Percentiles rank a stretch among this genome's conserved stretches.
Evolutionary conservation across 2,888 invertebrate genomes (phyloP).

Genomic region (Gibbula magus): DNA sequence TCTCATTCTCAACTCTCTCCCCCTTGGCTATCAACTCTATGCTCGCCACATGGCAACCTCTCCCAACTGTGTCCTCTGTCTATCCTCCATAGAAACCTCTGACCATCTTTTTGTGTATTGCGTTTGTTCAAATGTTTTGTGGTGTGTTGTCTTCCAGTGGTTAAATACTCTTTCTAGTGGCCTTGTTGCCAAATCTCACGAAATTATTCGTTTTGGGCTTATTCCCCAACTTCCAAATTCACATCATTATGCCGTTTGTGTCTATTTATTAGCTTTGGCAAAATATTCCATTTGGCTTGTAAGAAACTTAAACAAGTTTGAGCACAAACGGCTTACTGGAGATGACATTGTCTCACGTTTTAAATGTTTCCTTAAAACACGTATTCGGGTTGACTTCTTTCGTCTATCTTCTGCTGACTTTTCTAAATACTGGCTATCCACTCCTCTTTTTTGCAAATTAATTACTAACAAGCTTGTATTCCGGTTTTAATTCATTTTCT

Average conservation of each 20-base stretch:
- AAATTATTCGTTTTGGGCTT: neutral
- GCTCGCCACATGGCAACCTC: neutral
- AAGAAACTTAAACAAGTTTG: neutral
- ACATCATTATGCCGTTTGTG: neutral
- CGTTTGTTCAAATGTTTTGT: neutral
- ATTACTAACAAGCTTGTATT: no score
- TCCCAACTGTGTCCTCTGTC: constrained; percentile 7
- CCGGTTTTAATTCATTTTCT: no score
- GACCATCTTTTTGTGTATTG: constrained; percentile 3
- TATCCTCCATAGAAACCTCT: neutral
- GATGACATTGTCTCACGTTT: neutral
- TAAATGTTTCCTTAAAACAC: neutral
- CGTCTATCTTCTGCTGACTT: neutral
- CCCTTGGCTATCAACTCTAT: neutral
- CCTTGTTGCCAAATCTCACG: neutral
- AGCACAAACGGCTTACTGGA: neutral
- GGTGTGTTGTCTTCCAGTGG: neutral
- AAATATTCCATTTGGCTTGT: constrained; percentile 1
- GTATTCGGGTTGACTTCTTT: neutral
- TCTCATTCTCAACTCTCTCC: neutral
- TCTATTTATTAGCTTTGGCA: neutral
- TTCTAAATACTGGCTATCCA: neutral
- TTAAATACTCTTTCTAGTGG: neutral
- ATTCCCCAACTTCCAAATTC: constrained; percentile 1
- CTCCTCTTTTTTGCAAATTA: neutral